Conservation (phyloP, 2,797 vertebrate species). For the Rallus crepitans region DNA sequence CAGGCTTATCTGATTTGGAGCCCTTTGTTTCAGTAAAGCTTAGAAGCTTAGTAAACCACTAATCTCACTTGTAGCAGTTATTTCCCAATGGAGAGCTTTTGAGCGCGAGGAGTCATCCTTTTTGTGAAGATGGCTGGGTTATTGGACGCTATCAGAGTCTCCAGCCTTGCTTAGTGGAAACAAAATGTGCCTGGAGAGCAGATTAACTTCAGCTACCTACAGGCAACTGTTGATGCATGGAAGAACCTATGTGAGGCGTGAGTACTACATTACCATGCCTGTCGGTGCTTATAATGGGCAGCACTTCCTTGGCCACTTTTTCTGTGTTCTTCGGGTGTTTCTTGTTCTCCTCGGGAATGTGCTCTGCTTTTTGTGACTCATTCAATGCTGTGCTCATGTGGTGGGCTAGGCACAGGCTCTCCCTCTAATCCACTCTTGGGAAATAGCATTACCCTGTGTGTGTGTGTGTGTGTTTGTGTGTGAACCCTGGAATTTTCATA, state of each 20-base stretch:
- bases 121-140: background rate
- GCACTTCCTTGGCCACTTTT: background rate
- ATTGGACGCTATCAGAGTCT: background rate
- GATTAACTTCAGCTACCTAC: background rate
- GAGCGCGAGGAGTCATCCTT: background rate
- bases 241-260: background rate
- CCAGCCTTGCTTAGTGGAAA: background rate
- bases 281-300: fast-evolving
- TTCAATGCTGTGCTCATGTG: background rate
- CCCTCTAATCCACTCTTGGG: background rate
- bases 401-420: background rate
- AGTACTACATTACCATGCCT: background rate
- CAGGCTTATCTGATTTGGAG: background rate
- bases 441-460: background rate
- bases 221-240: background rate
- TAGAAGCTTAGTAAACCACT: background rate
- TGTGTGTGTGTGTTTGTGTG: background rate
- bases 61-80: background rate
- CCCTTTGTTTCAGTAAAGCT: background rate
- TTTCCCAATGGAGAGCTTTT: background rate
- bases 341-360: background rate
- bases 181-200: background rate
- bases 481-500: constrained; percentile 33
- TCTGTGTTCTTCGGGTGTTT: background rate
- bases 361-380: background rate